These are phyloP conservation scores for Takifugu bimaculatus DNA, from an alignment of 2,113 vertebrate species.

Conservation along the genomic window DNA sequence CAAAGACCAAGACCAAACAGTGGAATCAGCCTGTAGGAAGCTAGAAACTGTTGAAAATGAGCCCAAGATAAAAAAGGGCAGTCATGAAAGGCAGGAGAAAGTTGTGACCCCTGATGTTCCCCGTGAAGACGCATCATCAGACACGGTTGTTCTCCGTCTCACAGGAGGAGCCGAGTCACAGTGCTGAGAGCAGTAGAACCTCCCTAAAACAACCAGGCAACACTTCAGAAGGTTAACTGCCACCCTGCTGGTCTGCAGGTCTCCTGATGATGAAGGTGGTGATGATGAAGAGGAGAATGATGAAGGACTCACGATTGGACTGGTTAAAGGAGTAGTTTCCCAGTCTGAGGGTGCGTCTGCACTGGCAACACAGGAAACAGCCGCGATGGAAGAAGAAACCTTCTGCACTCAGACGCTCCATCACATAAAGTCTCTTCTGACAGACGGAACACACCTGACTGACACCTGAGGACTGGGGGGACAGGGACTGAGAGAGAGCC, in stretches of 20 bases:
- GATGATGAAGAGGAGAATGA: background rate
- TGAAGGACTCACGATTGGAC: constrained; percentile 71
- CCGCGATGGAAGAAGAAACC: constrained; percentile 95
- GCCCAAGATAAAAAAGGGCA: background rate
- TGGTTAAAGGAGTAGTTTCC: constrained; percentile 82
- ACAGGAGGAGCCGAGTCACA: constrained; percentile 70
- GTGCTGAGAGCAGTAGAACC: constrained; percentile 91
- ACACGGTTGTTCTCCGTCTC: constrained; percentile 77
- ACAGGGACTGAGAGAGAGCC: constrained; percentile 4
- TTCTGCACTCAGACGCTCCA: constrained; percentile 92
- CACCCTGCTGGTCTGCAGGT: background rate
- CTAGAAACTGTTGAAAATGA: background rate
- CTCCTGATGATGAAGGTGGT: background rate
- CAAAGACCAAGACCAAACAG: background rate
- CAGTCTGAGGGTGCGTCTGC: constrained; percentile 77
- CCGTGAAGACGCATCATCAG: constrained; percentile 66
- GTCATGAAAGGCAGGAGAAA: background rate
- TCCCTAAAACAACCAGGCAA: constrained; percentile 71
- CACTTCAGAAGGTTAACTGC: no score
- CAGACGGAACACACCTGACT: constrained; percentile 93
- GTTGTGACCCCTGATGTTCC: constrained; percentile 26
- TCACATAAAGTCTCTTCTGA: constrained; percentile 85
- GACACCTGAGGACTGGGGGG: constrained; percentile 22
- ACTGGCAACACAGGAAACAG: constrained; percentile 88
- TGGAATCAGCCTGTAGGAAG: background rate